phyloP scores from a whole-genome alignment of 2,797 vertebrate genomes.

The Taeniopygia guttata region DNA sequence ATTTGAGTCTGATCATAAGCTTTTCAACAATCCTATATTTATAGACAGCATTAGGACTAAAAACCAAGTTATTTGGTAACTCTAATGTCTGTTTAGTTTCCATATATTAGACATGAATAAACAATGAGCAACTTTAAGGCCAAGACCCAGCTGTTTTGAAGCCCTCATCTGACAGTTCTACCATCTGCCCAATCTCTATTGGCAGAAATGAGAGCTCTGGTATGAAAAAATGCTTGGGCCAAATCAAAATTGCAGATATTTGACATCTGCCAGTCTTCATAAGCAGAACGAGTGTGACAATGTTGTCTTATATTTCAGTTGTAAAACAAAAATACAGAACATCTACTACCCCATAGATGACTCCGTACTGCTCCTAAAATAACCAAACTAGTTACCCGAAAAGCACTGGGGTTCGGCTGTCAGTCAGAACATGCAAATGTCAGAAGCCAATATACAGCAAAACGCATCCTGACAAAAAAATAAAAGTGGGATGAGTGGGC shows the following conservation, averaged over 20 bases:
- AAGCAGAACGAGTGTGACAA: neutral
- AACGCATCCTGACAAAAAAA: neutral
- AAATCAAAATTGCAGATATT: constrained; percentile 18
- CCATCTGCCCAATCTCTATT: constrained; percentile 58
- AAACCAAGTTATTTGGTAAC: neutral
- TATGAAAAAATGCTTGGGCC: constrained; percentile 38
- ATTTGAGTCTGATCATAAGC: neutral
- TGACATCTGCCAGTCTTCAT: constrained; percentile 35
- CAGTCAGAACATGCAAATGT: constrained; percentile 14
- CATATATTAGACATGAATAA: constrained; percentile 65
- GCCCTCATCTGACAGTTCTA: constrained; percentile 40
- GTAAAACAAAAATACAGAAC: neutral
- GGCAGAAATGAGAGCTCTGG: constrained; percentile 31
- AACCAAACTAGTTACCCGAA: neutral
- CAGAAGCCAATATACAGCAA: neutral
- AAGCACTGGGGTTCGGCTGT: neutral
- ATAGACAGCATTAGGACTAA: constrained; percentile 9
- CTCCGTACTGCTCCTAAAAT: neutral
- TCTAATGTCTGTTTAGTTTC: constrained; percentile 53
- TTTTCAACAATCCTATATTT: constrained; percentile 23
- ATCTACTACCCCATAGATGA: neutral
- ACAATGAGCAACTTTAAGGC: constrained; percentile 18
- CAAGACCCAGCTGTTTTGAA: constrained; percentile 59
- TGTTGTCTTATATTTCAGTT: neutral
- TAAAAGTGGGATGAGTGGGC: constrained; percentile 4